A percentile compares a stretch with the other conserved stretches of the same genome.
phyloP scores from a whole-genome alignment of 64 coral and sea anemone species.

The Porites australiensis region DNA sequence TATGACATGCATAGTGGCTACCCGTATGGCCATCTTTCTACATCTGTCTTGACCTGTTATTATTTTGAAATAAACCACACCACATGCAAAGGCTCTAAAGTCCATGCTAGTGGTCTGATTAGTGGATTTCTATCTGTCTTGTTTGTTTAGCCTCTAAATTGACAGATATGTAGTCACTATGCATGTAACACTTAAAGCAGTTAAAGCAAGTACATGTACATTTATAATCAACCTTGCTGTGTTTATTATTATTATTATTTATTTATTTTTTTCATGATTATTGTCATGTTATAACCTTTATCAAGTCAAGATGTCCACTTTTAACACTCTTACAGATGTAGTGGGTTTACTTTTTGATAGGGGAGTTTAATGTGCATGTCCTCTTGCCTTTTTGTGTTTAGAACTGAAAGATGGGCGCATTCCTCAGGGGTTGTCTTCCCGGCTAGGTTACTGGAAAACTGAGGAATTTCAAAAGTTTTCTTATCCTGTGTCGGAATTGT shows the following conservation, averaged over 20 bases:
- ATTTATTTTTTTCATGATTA: neutral
- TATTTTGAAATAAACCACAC: too few relatives aligned
- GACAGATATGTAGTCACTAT: too few relatives aligned
- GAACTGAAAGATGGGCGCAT: conserved; percentile 38
- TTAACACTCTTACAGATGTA: neutral
- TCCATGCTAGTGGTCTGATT: too few relatives aligned
- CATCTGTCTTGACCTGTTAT: too few relatives aligned
- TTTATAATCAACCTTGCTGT: neutral
- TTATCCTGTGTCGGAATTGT: conserved; percentile 31
- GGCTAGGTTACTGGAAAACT: conserved; percentile 32
- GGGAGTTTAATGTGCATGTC: neutral
- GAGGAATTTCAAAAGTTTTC: conserved; percentile 36
- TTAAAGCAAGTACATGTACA: neutral
- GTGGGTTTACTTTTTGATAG: neutral
- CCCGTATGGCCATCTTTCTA: too few relatives aligned
- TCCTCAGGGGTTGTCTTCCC: neutral
- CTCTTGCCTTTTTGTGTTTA: neutral
- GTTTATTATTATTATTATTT: neutral
- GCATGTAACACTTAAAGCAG: too few relatives aligned
- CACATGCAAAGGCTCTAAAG: too few relatives aligned
- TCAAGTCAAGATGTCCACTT: too few relatives aligned
- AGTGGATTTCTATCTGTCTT: too few relatives aligned
- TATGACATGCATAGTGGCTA: too few relatives aligned
- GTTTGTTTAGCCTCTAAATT: too few relatives aligned
- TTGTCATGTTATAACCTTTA: neutral